A percentile compares a stretch with the other conserved stretches of the same genome.
Evolutionary conservation across 2,888 invertebrate genomes (phyloP).

Genomic region (Mythimna vitellina): DNA sequence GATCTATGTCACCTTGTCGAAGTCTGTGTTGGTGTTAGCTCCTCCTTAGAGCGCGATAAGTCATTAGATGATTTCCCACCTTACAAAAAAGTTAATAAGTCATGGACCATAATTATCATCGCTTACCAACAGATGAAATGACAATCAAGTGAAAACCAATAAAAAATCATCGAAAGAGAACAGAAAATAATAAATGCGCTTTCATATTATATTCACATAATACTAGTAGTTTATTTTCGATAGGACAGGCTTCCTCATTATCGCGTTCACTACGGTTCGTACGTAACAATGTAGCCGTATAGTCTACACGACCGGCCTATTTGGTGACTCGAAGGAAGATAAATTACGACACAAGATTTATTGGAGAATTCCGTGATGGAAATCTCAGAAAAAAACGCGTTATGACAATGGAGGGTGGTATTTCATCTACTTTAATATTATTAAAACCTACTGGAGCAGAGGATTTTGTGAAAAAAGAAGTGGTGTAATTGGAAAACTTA

Average conservation of each 20-base stretch:
- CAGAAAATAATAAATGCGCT: too few species aligned
- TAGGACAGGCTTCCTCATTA: conserved; percentile 31
- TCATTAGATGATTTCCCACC: too few species aligned
- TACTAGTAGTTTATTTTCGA: conserved; percentile 8
- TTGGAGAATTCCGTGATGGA: conserved; percentile 55
- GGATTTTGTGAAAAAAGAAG: background rate
- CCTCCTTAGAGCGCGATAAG: too few species aligned
- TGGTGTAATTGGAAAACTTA: background rate
- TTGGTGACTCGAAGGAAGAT: conserved; percentile 58
- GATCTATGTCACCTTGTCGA: too few species aligned
- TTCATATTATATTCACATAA: conserved; percentile 5
- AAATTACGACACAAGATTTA: conserved; percentile 58
- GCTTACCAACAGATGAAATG: too few species aligned
- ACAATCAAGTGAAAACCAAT: too few species aligned
- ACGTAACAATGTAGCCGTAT: conserved; percentile 35
- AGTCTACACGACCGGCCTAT: conserved; percentile 29
- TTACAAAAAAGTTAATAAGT: too few species aligned
- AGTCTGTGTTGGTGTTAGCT: too few species aligned
- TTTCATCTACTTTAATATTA: conserved; percentile 35
- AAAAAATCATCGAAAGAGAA: too few species aligned
- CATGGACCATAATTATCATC: too few species aligned
- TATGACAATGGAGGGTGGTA: conserved; percentile 42
- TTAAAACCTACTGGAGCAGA: conserved; percentile 24
- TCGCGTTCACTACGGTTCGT: conserved; percentile 33
- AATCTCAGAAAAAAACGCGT: conserved; percentile 54